Evolutionary conservation across 1,140 invertebrate species (phyloP).

Genomic region (Drosophila obscura): DNA sequence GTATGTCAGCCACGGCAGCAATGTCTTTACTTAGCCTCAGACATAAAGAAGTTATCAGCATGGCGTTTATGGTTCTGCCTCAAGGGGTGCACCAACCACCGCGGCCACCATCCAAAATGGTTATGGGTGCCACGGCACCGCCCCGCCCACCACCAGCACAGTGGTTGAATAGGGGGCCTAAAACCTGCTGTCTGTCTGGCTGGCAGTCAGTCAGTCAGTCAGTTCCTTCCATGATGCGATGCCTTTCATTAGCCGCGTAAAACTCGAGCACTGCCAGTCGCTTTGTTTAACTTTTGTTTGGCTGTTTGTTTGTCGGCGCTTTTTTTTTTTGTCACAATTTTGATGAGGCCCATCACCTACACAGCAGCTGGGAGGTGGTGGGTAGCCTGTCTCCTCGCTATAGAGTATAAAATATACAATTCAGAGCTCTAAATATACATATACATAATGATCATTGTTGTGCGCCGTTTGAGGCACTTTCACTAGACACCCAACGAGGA

Average conservation of each 20-base stretch:
- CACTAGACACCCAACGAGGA: conserved; percentile 51
- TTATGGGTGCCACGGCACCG: not conserved
- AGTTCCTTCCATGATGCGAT: conserved; percentile 26
- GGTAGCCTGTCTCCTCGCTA: conserved; percentile 6
- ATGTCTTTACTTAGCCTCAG: conserved; percentile 60
- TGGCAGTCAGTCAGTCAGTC: conserved; percentile 8
- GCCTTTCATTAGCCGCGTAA: conserved; percentile 64
- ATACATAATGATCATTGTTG: conserved; percentile 73
- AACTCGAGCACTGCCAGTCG: conserved; percentile 55
- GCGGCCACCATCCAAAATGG: no score
- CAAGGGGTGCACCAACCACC: conserved; percentile 11
- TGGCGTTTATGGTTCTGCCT: conserved; percentile 56
- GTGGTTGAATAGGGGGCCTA: no score
- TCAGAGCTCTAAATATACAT: conserved; percentile 14
- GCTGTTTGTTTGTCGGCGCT: conserved; percentile 47
- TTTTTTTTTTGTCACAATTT: conserved; percentile 63
- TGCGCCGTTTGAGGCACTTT: conserved; percentile 71
- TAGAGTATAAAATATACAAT: conserved; percentile 19
- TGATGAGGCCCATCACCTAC: conserved; percentile 58
- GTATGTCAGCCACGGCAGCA: conserved; percentile 29
- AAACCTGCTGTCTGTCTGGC: not conserved
- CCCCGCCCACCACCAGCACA: no score
- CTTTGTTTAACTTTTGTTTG: conserved; percentile 68
- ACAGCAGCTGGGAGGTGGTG: conserved; percentile 17
- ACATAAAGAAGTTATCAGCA: conserved; percentile 79